Percentiles rank a stretch among this genome's conserved stretches.
Conservation (phyloP, 2,888 invertebrate species). For the Scrobipalpa costella region DNA sequence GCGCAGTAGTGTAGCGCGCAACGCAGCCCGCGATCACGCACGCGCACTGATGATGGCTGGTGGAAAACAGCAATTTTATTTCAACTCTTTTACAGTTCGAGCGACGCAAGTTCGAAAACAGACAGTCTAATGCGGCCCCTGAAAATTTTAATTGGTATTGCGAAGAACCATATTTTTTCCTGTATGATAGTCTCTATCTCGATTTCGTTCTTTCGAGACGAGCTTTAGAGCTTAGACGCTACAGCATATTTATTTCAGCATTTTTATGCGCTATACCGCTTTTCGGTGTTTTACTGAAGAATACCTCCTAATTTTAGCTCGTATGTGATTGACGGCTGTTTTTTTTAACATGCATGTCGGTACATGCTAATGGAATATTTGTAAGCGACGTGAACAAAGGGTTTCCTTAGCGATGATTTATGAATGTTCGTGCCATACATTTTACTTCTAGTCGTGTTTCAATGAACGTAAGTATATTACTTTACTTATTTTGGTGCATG, state of each 20-base stretch:
- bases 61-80: not conserved
- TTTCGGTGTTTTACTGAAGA: not conserved
- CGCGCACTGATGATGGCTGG: constrained; percentile 78
- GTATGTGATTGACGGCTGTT: not conserved
- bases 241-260: too few species aligned
- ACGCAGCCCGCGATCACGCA: constrained; percentile 90
- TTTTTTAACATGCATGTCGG: not conserved
- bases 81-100: too few species aligned
- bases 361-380: constrained; percentile 4
- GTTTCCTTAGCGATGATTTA: constrained; percentile 2
- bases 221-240: too few species aligned
- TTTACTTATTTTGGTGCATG: too few species aligned
- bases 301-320: not conserved
- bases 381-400: constrained; percentile 1
- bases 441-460: not conserved
- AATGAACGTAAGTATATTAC: not conserved
- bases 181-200: too few species aligned
- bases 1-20: constrained; percentile 97
- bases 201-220: too few species aligned
- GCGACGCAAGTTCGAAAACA: too few species aligned
- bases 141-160: too few species aligned
- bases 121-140: too few species aligned
- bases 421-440: not conserved
- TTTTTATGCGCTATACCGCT: too few species aligned
- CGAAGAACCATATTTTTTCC: too few species aligned